Conservation (phyloP, 2,113 vertebrate genomes). For the Hymenochirus boettgeri region DNA sequence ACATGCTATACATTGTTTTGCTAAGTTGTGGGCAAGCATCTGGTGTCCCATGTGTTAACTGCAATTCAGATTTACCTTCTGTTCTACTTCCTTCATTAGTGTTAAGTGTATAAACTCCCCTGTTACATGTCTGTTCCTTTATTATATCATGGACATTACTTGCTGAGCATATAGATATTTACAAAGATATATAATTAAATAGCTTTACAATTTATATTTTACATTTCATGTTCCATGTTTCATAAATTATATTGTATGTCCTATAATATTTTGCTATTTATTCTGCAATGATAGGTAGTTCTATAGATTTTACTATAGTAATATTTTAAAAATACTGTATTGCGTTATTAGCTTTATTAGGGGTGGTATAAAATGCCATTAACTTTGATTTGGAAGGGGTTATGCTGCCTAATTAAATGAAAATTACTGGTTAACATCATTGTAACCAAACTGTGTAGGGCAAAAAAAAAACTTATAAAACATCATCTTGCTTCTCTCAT, state of each 20-base stretch:
- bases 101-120: not conserved
- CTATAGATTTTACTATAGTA: not conserved
- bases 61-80: not conserved
- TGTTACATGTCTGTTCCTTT: not conserved
- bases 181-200: not conserved
- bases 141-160: not conserved
- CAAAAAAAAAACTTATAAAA: not conserved
- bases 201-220: too few species aligned
- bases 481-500: not conserved
- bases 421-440: slow-evolving; percentile 1
- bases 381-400: slow-evolving; percentile 6
- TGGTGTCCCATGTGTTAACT: not conserved
- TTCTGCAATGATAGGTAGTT: too few species aligned
- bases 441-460: too few species aligned
- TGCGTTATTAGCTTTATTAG: not conserved
- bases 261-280: too few species aligned
- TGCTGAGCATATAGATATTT: not conserved
- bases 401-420: slow-evolving; percentile 13
- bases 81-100: not conserved
- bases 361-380: slow-evolving; percentile 17
- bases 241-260: too few species aligned
- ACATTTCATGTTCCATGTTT: too few species aligned
- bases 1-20: not conserved
- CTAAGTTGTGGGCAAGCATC: not conserved
- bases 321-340: slow-evolving; percentile 5